Percentiles rank a stretch among this genome's conserved stretches.
Conservation (phyloP, 1,140 invertebrate genomes). For the Lepidurus packardi region DNA sequence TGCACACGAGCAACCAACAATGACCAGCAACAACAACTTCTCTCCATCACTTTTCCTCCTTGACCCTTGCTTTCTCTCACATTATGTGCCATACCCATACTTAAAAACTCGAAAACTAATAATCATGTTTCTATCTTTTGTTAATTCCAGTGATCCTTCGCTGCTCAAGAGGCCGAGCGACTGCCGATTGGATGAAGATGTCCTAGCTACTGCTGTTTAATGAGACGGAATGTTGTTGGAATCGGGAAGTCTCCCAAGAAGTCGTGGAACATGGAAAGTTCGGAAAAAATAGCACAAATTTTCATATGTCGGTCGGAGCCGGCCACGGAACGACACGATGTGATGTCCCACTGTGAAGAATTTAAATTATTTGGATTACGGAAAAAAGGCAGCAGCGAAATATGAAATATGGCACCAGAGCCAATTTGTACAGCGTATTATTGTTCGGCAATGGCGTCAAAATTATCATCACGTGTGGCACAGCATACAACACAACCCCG, state of each 20-base stretch:
- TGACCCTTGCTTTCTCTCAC: not conserved
- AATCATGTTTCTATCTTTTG: not conserved
- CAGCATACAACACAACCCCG: not conserved
- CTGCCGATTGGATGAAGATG: conserved; percentile 17
- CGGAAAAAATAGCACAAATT: not conserved
- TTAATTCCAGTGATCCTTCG: not conserved
- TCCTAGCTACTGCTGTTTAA: conserved; percentile 11
- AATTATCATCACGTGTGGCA: not conserved
- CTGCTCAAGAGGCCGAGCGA: conserved; percentile 3
- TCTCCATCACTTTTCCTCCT: not conserved
- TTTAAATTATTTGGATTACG: not conserved
- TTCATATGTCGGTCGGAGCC: not conserved
- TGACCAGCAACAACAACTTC: not conserved
- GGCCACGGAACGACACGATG: not conserved
- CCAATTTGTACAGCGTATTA: not conserved
- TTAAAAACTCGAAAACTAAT: not conserved
- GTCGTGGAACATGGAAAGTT: not conserved
- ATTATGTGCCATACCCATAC: not conserved
- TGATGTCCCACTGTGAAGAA: conserved; percentile 17
- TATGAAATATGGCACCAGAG: not conserved
- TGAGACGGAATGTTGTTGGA: not conserved
- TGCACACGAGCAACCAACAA: too few relatives aligned
- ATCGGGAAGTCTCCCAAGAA: not conserved
- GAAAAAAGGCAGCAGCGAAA: not conserved
- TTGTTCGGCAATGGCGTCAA: not conserved